These are phyloP conservation scores for Anolis sagrei DNA, from an alignment of 2,113 vertebrate genomes.

Conservation along the genomic window DNA sequence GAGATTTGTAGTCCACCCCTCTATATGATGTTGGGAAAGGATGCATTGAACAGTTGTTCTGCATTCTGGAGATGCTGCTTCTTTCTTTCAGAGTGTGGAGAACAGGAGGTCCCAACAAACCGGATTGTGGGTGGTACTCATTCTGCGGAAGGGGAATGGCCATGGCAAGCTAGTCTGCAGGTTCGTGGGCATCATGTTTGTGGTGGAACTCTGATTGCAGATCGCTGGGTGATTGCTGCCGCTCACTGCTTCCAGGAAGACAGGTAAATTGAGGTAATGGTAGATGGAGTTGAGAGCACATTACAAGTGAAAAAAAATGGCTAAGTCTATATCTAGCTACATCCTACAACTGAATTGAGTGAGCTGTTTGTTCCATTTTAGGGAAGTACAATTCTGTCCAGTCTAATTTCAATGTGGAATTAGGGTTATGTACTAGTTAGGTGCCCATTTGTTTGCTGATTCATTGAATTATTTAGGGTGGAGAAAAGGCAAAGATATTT, in stretches of 20 bases:
- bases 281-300: background rate
- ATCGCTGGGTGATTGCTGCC: conserved; percentile 91
- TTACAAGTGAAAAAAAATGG: background rate
- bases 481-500: too few relatives aligned
- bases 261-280: conserved; percentile 71
- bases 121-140: conserved; percentile 86
- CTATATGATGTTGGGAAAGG: background rate
- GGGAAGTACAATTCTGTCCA: background rate
- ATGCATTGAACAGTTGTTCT: background rate
- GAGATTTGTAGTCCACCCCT: background rate
- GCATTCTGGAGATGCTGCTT: background rate
- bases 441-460: too few relatives aligned
- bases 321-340: background rate
- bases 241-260: conserved; percentile 95
- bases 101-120: conserved; percentile 81
- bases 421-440: too few relatives aligned
- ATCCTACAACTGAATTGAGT: background rate
- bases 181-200: conserved; percentile 87
- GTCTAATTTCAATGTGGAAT: background rate
- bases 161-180: conserved; percentile 94
- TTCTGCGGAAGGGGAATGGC: conserved; percentile 91
- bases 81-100: conserved; percentile 83
- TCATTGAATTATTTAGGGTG: too few relatives aligned
- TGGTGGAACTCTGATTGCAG: conserved; percentile 86
- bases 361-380: background rate